Conservation (phyloP, 2,797 vertebrate species). For the Karalla daura region DNA sequence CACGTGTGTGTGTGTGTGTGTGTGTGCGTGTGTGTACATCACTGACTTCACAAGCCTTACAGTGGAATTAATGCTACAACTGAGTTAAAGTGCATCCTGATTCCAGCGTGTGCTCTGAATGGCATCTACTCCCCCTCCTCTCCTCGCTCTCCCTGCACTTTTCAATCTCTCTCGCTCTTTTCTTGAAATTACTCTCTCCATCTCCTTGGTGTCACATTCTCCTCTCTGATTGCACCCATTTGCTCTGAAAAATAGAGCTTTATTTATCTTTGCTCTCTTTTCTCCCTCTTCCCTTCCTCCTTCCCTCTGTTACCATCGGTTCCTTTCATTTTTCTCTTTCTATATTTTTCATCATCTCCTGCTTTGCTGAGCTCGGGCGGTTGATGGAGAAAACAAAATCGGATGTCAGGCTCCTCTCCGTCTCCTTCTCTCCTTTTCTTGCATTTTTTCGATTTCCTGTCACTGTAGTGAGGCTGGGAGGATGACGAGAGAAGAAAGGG, state of each 20-base stretch:
- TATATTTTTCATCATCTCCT: conserved; percentile 5
- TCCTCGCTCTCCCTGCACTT: neutral
- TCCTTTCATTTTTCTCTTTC: neutral
- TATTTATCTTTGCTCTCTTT: conserved; percentile 45
- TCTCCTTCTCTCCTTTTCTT: conserved; percentile 19
- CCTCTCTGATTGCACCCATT: conserved; percentile 64
- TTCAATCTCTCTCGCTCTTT: conserved; percentile 35
- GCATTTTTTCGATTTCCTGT: conserved; percentile 60
- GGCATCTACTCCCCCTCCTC: neutral
- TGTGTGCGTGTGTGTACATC: conserved; percentile 5
- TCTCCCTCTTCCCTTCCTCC: neutral
- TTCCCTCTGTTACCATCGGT: conserved; percentile 6
- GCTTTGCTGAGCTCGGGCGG: neutral
- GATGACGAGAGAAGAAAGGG: neutral
- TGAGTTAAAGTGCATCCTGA: conserved; percentile 45
- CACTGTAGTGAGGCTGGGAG: conserved; percentile 10
- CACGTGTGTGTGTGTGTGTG: neutral
- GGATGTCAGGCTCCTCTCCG: conserved; percentile 22
- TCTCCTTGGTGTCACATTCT: conserved; percentile 46
- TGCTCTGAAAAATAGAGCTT: conserved; percentile 58
- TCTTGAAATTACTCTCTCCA: conserved; percentile 36
- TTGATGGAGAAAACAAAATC: conserved; percentile 33
- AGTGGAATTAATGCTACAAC: conserved; percentile 31
- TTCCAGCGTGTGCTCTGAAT: conserved; percentile 39
- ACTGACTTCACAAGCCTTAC: conserved; percentile 13